Evolutionary conservation across 2,888 invertebrate species (phyloP).

Genomic region (Drosophila multiciliata): DNA sequence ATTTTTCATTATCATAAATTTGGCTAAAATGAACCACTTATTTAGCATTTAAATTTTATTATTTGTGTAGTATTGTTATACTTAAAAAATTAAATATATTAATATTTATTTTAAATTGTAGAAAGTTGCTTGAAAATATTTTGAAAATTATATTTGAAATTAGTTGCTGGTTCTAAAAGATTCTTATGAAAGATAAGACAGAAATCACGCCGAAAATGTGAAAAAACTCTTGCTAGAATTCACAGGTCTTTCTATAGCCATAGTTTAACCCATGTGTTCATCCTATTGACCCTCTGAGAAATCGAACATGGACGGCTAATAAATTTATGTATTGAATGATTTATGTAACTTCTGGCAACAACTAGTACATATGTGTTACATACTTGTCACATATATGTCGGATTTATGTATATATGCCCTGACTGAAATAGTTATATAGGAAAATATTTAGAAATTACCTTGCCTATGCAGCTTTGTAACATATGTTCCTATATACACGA

Average conservation of each 20-base stretch:
- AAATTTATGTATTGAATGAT: constrained; percentile 2
- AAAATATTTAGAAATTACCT: constrained; percentile 19
- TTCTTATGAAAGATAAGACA: too few relatives aligned
- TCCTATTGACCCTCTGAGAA: constrained; percentile 14
- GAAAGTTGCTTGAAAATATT: neutral
- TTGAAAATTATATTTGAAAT: neutral
- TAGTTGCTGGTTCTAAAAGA: too few relatives aligned
- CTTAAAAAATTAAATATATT: neutral
- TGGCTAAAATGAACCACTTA: neutral
- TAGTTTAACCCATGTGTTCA: neutral
- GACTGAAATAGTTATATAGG: constrained; percentile 19
- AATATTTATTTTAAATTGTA: neutral
- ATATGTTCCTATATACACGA: constrained; percentile 3
- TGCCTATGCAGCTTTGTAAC: constrained; percentile 27
- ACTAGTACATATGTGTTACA: constrained; percentile 1
- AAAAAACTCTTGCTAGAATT: neutral
- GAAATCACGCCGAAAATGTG: neutral
- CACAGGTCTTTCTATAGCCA: neutral
- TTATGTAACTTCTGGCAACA: constrained; percentile 25
- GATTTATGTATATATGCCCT: neutral
- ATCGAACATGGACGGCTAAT: neutral
- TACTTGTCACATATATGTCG: constrained; percentile 4
- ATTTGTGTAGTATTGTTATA: neutral
- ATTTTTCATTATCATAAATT: neutral
- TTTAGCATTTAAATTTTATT: neutral